Conservation (phyloP, 1,140 invertebrate genomes). For the Calycopis cecrops region DNA sequence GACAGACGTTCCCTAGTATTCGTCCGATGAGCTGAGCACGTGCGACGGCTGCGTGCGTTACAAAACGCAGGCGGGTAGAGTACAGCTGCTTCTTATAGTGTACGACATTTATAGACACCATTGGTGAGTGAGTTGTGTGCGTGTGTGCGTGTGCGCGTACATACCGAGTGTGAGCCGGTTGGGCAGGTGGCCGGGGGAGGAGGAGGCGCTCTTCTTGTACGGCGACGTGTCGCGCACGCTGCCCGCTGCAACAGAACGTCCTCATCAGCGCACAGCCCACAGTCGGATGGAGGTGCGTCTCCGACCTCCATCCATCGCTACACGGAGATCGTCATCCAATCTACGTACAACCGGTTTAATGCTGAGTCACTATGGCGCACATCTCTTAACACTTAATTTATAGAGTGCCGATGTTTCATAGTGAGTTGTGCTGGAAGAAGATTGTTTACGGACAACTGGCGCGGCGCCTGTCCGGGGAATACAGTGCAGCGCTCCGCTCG, state of each 20-base stretch:
- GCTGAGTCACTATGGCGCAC: neutral
- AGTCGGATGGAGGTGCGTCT: constrained; percentile 2
- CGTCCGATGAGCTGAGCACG: too few relatives aligned
- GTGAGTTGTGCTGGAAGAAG: neutral
- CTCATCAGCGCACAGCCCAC: constrained; percentile 1
- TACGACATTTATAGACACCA: too few relatives aligned
- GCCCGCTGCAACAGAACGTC: constrained; percentile 31
- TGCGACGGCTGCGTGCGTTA: too few relatives aligned
- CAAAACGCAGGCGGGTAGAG: too few relatives aligned
- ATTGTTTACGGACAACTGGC: neutral
- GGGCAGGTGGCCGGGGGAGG: constrained; percentile 52
- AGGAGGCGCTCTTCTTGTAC: constrained; percentile 56
- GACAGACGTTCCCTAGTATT: too few relatives aligned
- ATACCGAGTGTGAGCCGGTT: constrained; percentile 59
- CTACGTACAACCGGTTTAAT: constrained; percentile 1
- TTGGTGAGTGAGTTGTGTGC: too few relatives aligned
- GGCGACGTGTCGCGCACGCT: constrained; percentile 52
- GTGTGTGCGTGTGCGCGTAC: neutral
- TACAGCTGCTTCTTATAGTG: too few relatives aligned
- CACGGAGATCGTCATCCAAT: constrained; percentile 5
- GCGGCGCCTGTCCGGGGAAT: too few relatives aligned
- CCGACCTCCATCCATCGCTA: constrained; percentile 1
- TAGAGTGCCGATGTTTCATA: neutral
- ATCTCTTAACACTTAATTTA: neutral
- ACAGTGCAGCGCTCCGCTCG: too few relatives aligned